Evolutionary conservation across 1,140 invertebrate species (phyloP).

Genomic region (Drosophila aff.): DNA sequence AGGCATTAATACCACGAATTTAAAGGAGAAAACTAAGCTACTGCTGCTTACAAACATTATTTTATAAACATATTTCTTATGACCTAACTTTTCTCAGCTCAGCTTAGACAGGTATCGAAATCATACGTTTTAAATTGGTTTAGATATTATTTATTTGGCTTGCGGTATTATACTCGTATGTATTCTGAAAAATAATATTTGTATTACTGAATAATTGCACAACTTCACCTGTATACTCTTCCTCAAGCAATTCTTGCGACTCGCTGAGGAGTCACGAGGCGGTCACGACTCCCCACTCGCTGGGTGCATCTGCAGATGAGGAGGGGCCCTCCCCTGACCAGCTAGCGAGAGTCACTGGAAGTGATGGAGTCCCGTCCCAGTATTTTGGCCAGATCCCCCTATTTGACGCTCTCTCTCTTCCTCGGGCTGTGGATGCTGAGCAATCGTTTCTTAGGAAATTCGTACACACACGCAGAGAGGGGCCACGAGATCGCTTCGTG

Average conservation of each 20-base stretch:
- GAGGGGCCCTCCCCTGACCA: not conserved
- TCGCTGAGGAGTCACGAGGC: not conserved
- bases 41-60: no score
- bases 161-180: no score
- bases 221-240: not conserved
- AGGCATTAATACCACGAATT: no score
- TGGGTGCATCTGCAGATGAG: not conserved
- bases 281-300: slow-evolving; percentile 4
- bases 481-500: slow-evolving; percentile 19
- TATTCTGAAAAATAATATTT: not conserved
- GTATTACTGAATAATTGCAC: not conserved
- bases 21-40: no score
- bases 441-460: slow-evolving; percentile 66
- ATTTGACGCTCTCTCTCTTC: slow-evolving; percentile 4
- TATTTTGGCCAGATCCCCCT: slow-evolving; percentile 15
- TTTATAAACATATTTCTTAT: no score
- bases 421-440: slow-evolving; percentile 52
- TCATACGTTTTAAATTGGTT: no score
- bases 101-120: no score
- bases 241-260: not conserved
- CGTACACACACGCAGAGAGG: slow-evolving; percentile 19
- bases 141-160: no score
- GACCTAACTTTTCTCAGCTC: no score
- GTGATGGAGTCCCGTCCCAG: slow-evolving; percentile 6
- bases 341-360: slow-evolving; percentile 15